Evolutionary conservation across 2,797 vertebrate genomes (phyloP), one percentile per base, ranked within the genome.

Genomic region (Pseudopleuronectes americanus): DNA sequence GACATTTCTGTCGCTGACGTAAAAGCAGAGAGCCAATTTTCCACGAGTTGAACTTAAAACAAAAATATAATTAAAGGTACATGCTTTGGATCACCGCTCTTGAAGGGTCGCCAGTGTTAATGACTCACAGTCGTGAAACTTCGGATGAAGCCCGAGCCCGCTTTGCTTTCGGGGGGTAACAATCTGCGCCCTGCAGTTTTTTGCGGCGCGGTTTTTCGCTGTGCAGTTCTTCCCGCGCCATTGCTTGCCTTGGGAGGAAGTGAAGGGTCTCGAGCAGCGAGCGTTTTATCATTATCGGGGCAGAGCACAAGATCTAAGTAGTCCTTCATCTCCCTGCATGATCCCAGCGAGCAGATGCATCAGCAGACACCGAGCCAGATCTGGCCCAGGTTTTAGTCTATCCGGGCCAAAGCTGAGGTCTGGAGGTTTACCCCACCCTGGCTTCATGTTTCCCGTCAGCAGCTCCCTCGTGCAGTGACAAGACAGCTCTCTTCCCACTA

Each of bases 391-490:
- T 83, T 84, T 60, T 5, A 69, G 62, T 28, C 68, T 55, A 45
- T 83, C 68, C 80, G 68, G 65, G 69, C 73, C 71, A 75, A 74
- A 88, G 57, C 76, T 68, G 76, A 77, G 73, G 65, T 84, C 81
- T 87, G 72, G 62, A 77, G 64, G 66, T 74, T 86, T 66, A 77
- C 56, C 55, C 83, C 76, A 48, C 73, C 74, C 77, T 64, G 83
- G 76, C 67, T 89, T 85, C 76, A 90, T 91, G 90, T 89, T 94
- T 93, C 83, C 83, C 81, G 88, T 93, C 92, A 92, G 63, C 79
- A 59, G 85, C 81, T 83, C 72, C 71, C 74, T 77, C 79, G 71
- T 84, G 84, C 77, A 80, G 84, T 76, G 89, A 93, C 89, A 92
- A 84, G 83, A 91, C 85, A 89, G 88, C 84, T 72, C 70, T 78